Conservation (phyloP, 2,113 vertebrate species). For the Pterocles burchelli region DNA sequence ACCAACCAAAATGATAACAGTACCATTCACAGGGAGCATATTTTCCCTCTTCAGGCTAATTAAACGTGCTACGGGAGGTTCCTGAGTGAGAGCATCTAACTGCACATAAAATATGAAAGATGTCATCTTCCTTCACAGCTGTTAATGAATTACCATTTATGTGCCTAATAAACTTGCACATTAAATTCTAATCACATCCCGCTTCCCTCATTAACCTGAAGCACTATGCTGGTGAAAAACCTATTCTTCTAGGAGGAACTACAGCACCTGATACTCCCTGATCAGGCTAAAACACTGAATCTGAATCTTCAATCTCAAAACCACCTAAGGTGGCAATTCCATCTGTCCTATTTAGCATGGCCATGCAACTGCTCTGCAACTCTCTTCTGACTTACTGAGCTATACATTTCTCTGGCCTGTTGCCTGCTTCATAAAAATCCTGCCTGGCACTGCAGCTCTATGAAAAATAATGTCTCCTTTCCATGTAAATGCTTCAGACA, state of each 20-base stretch:
- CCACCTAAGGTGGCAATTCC: background rate
- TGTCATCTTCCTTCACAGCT: background rate
- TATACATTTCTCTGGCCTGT: background rate
- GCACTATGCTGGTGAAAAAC: background rate
- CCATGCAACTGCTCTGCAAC: background rate
- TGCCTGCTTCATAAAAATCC: background rate
- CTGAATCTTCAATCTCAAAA: background rate
- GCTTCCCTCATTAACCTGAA: background rate
- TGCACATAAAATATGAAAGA: background rate
- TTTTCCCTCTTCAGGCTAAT: background rate
- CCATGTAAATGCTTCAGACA: background rate
- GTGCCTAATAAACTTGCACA: background rate
- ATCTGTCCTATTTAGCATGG: background rate
- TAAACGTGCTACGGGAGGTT: background rate
- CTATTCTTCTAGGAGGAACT: background rate
- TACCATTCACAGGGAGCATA: background rate
- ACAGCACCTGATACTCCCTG: background rate
- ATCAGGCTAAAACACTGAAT: background rate
- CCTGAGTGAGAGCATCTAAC: background rate
- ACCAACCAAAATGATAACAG: rapidly evolving
- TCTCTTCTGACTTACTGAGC: background rate
- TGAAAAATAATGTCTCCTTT: background rate
- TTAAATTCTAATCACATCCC: background rate
- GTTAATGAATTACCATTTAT: background rate
- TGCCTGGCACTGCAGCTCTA: background rate